phyloP scores from a whole-genome alignment of 2,797 vertebrate species.

The Urophycis tenuis region DNA sequence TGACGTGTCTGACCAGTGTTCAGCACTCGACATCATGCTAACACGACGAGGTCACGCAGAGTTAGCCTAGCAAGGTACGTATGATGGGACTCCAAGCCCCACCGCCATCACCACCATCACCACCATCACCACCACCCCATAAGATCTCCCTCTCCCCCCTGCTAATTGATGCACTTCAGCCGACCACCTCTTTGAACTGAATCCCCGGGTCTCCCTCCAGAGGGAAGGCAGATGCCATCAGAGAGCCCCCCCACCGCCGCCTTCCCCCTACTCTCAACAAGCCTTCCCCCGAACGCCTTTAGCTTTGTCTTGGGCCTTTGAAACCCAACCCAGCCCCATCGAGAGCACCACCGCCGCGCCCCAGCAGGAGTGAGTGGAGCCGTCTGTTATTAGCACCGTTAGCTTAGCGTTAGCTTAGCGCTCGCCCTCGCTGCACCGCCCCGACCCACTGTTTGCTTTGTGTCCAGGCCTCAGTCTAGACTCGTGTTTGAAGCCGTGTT shows the following conservation, averaged over 20 bases:
- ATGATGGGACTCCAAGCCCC: no score
- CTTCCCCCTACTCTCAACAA: conserved; percentile 12
- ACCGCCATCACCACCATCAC: background rate
- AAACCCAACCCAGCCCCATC: conserved; percentile 65
- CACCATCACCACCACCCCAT: no score
- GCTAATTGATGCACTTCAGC: conserved; percentile 72
- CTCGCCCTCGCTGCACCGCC: conserved; percentile 22
- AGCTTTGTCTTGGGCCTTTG: conserved; percentile 55
- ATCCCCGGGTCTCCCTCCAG: conserved; percentile 59
- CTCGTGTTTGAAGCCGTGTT: background rate
- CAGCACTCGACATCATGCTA: conserved; percentile 35
- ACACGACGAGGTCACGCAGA: conserved; percentile 61
- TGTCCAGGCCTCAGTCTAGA: background rate
- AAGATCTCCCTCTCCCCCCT: conserved; percentile 17
- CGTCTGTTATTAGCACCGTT: conserved; percentile 56
- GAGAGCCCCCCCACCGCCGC: conserved; percentile 34
- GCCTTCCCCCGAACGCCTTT: conserved; percentile 35
- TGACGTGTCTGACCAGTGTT: conserved; percentile 41
- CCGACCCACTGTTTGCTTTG: background rate
- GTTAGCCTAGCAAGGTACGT: conserved; percentile 43
- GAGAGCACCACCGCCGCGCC: conserved; percentile 47
- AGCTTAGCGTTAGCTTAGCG: conserved; percentile 68
- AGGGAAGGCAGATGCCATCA: conserved; percentile 69
- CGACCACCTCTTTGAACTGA: conserved; percentile 69
- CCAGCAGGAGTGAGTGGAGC: conserved; percentile 68